A percentile compares a stretch with the other conserved stretches of the same genome.
Evolutionary conservation across 2,797 vertebrate species (phyloP).

Genomic region (Thalassophryne amazonica): DNA sequence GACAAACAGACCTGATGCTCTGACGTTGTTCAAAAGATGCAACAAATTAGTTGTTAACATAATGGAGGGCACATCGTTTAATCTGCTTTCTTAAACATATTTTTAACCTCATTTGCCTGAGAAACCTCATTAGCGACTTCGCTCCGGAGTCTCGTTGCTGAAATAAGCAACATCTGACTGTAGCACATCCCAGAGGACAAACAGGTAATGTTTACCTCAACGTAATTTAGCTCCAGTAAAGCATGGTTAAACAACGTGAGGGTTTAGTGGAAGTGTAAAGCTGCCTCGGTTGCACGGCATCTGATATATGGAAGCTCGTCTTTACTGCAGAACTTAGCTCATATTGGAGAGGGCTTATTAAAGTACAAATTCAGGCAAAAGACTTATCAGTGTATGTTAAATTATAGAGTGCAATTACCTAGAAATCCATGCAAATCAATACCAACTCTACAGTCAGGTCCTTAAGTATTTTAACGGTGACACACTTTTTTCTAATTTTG

Average conservation of each 20-base stretch:
- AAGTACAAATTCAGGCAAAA: slow-evolving; percentile 10
- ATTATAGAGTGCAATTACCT: too few relatives aligned
- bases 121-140: too few relatives aligned
- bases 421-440: too few relatives aligned
- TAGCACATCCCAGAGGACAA: slow-evolving; percentile 8
- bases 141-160: too few relatives aligned
- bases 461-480: too few relatives aligned
- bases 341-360: not conserved
- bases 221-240: slow-evolving; percentile 26
- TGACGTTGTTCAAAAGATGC: not conserved
- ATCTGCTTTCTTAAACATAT: slow-evolving; percentile 34
- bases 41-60: slow-evolving; percentile 6
- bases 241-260: not conserved
- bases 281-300: slow-evolving; percentile 8
- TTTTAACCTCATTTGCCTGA: slow-evolving; percentile 6
- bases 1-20: not conserved
- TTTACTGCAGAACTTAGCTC: slow-evolving; percentile 5
- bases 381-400: not conserved
- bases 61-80: slow-evolving; percentile 17
- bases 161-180: slow-evolving; percentile 24
- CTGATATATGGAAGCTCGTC: slow-evolving; percentile 11
- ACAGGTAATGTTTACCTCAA: slow-evolving; percentile 13
- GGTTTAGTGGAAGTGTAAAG: slow-evolving; percentile 21
- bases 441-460: too few relatives aligned
- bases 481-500: too few relatives aligned